Evolutionary conservation across 2,113 vertebrate species (phyloP).

Genomic region (Polyodon spathula): DNA sequence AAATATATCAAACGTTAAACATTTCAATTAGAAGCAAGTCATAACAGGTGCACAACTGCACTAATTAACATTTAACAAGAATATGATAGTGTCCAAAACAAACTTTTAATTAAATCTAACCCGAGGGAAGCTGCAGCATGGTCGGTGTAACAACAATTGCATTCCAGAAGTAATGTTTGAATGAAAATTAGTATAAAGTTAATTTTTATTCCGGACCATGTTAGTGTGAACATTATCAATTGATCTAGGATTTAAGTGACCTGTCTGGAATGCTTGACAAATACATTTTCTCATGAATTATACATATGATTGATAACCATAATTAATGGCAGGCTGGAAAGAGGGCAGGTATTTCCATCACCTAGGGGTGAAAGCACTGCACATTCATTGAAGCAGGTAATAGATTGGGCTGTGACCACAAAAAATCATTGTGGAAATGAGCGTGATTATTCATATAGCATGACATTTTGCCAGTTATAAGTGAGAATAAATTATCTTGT

Average conservation of each 20-base stretch:
- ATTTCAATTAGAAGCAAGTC: too few species aligned
- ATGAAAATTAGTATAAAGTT: constrained; percentile 19
- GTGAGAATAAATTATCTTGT: not conserved
- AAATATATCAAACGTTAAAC: too few species aligned
- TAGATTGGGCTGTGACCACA: constrained; percentile 57
- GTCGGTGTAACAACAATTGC: too few species aligned
- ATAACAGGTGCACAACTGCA: not conserved
- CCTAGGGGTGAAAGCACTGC: constrained; percentile 57
- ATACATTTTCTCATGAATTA: constrained; percentile 66
- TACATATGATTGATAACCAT: constrained; percentile 58
- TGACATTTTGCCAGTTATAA: constrained; percentile 16
- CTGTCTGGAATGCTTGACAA: constrained; percentile 62
- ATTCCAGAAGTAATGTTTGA: too few species aligned
- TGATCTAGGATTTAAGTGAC: constrained; percentile 56
- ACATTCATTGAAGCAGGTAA: constrained; percentile 78
- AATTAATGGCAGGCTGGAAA: constrained; percentile 52
- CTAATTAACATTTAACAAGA: not conserved
- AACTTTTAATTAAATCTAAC: not conserved
- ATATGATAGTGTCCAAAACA: not conserved
- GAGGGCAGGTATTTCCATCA: constrained; percentile 58
- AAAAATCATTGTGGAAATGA: constrained; percentile 52
- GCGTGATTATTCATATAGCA: constrained; percentile 56
- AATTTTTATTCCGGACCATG: constrained; percentile 37
- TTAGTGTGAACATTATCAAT: constrained; percentile 52
- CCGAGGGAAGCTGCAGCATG: not conserved